Base-by-base conservation (phyloP, 2,113 vertebrate species). In the Macaca mulatta region DNA sequence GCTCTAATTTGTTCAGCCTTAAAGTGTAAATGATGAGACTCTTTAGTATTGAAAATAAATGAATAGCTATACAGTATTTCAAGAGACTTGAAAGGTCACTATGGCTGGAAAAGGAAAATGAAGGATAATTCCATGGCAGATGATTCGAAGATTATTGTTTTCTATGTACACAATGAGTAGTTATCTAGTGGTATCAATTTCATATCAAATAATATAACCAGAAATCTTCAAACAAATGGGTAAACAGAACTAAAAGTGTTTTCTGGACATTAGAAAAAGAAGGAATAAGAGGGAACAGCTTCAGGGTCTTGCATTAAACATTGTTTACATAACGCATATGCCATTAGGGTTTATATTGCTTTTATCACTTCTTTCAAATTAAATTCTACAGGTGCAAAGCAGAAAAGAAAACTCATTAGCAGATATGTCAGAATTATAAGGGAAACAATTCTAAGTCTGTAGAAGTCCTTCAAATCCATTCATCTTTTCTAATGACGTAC, bases 341-440 rank as follows among this genome's bases (percentile, higher is more conserved):
- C 69, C 90, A 12, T 89, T 96, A 84, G 48, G 17, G 35, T 95
- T 97, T 97, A 59, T 87, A 38, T 81, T 94, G n/a, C 72, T 92
- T 97, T 93, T 94, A 80, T 92, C 40, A 25, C 32, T 84, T 92
- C 12, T 61, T 75, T 86, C 30, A 70, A 95, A 92, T 97, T 96
- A 91, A 96, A 97, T 89, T 93, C 40, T 81, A 72, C n/a, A 87
- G 59, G 96, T 96, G 83, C 8, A 96, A 93, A 93, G 12, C 55
- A 94, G 52, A 91, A 97, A 69, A 93, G 43, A 72, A 94, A 96
- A 87, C 35, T 57, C 55, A 92, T 72, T 90, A 95, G 35, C 72
- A 81, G 1, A 67, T 64, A 78, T 77, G 52, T 95, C 48, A 94
- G 38, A 77, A 94, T 81, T 90, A 8, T 22, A 0, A 3, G 3